These are phyloP conservation scores for Aphyosemion australe DNA, from an alignment of 2,113 vertebrate species.

Conservation along the genomic window DNA sequence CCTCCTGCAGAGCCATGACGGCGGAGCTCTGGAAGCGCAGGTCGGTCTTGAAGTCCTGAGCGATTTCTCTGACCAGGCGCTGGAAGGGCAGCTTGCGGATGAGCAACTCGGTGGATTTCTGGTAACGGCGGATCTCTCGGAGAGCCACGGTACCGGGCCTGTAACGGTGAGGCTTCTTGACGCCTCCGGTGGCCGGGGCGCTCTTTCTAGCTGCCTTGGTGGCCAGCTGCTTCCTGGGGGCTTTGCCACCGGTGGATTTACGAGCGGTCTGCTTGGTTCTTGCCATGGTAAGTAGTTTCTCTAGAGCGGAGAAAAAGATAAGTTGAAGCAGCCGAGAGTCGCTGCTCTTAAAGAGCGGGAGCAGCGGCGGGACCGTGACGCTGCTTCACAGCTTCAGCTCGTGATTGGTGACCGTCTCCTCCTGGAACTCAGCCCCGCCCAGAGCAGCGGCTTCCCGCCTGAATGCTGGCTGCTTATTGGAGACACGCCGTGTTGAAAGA, in stretches of 20 bases:
- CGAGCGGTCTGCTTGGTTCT: constrained; percentile 59
- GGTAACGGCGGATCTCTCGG: constrained; percentile 5
- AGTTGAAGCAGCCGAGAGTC: too few species aligned
- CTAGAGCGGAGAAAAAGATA: too few species aligned
- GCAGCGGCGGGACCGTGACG: too few species aligned
- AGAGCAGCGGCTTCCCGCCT: too few species aligned
- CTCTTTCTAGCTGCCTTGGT: constrained; percentile 43
- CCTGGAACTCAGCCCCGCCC: too few species aligned
- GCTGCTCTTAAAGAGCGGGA: too few species aligned
- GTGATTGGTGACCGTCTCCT: too few species aligned
- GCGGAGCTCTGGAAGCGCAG: constrained; percentile 69
- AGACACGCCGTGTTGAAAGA: too few species aligned
- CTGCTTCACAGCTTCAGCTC: too few species aligned
- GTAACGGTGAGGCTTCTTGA: constrained; percentile 18
- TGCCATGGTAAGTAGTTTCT: constrained; percentile 15
- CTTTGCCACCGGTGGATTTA: constrained; percentile 57
- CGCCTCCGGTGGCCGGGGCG: constrained; percentile 48
- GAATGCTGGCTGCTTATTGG: too few species aligned
- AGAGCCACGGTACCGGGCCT: constrained; percentile 8
- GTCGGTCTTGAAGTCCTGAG: constrained; percentile 10
- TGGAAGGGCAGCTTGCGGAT: not conserved
- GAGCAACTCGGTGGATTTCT: not conserved
- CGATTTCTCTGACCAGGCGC: constrained; percentile 5
- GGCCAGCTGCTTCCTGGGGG: constrained; percentile 42
- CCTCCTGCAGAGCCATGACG: constrained; percentile 76